These are phyloP conservation scores for Sylvilagus floridanus DNA, from an alignment of 2,797 vertebrate species.

Conservation along the genomic window DNA sequence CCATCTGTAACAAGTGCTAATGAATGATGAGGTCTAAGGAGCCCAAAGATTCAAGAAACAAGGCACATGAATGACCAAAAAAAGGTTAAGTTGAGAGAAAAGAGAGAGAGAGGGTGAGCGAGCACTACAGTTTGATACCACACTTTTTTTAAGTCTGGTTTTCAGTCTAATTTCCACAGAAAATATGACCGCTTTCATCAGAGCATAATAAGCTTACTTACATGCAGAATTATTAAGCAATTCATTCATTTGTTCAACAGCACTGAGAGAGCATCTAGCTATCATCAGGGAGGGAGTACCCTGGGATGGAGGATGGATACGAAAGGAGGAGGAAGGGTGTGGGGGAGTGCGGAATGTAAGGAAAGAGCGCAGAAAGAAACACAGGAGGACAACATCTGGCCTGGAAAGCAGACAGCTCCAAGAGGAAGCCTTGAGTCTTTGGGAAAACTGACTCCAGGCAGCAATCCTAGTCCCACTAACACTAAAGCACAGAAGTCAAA, in stretches of 20 bases:
- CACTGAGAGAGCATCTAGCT: not conserved
- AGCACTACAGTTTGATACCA: slow-evolving; percentile 1
- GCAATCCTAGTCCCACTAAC: not conserved
- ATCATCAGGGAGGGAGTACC: not conserved
- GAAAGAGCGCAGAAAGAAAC: not conserved
- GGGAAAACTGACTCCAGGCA: not conserved
- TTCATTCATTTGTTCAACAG: not conserved
- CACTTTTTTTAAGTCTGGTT: slow-evolving; percentile 19
- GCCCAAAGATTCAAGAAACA: not conserved
- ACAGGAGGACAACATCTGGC: not conserved
- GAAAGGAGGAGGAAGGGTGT: no score
- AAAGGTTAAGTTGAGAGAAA: not conserved
- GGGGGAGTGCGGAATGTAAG: no score
- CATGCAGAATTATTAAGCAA: slow-evolving; percentile 32
- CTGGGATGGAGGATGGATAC: not conserved
- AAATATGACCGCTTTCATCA: not conserved
- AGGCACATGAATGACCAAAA: not conserved
- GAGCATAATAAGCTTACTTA: not conserved
- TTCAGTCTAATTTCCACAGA: slow-evolving; percentile 37
- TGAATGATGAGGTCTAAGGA: slow-evolving; percentile 50
- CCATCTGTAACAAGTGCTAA: slow-evolving; percentile 67
- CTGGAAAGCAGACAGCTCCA: not conserved
- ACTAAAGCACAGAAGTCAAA: not conserved
- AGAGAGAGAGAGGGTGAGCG: not conserved
- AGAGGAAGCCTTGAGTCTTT: not conserved